A percentile compares a stretch with the other conserved stretches of the same genome.
These are phyloP conservation scores for Tipula vernalis DNA, from an alignment of 2,888 invertebrate genomes.

Conservation along the genomic window DNA sequence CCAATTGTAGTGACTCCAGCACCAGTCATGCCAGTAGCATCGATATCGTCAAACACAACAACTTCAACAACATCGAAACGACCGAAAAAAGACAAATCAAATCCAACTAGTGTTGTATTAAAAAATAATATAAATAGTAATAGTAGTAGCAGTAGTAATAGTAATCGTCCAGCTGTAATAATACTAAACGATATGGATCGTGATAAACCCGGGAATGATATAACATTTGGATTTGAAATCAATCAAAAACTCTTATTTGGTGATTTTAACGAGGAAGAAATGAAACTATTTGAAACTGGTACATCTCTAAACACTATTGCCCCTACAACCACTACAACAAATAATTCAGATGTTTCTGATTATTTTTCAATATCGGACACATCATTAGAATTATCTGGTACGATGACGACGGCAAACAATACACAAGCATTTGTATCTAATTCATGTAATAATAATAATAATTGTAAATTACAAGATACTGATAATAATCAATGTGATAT, in stretches of 20 bases:
- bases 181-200: conserved; percentile 47
- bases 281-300: background rate
- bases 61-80: background rate
- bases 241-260: conserved; percentile 20
- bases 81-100: conserved; percentile 11
- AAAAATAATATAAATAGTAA: background rate
- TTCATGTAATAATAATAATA: background rate
- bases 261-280: conserved; percentile 27
- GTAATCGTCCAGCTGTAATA: conserved; percentile 55
- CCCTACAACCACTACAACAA: background rate
- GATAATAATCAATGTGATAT: conserved; percentile 13
- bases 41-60: conserved; percentile 13
- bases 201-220: conserved; percentile 44
- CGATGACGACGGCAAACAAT: conserved; percentile 20
- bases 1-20: conserved; percentile 5
- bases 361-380: conserved; percentile 17
- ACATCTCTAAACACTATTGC: background rate
- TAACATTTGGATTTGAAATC: conserved; percentile 65
- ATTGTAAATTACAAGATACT: background rate
- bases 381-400: conserved; percentile 19
- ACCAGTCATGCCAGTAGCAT: conserved; percentile 14
- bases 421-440: conserved; percentile 15
- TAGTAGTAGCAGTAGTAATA: conserved; percentile 8
- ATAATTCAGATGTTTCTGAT: conserved; percentile 7
- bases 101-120: background rate